phyloP scores from a whole-genome alignment of 2,797 vertebrate species.

The Paedocypris micromegethes region DNA sequence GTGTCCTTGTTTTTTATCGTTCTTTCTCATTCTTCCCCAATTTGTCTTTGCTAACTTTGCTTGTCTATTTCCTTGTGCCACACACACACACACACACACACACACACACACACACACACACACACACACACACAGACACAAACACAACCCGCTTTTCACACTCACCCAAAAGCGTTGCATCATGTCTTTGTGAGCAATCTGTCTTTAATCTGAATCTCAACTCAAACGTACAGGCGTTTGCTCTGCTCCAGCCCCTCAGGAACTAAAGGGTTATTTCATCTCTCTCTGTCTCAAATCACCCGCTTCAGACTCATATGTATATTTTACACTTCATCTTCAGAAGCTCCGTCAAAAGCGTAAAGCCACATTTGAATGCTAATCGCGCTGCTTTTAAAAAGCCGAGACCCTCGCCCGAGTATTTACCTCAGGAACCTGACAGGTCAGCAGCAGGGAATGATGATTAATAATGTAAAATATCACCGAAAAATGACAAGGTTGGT shows the following conservation, averaged over 20 bases:
- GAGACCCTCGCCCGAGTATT: slow-evolving; percentile 12
- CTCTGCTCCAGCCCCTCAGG: slow-evolving; percentile 14
- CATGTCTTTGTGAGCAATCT: slow-evolving; percentile 30
- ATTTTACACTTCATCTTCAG: slow-evolving; percentile 3
- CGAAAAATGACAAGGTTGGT: not conserved
- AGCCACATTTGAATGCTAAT: slow-evolving; percentile 18
- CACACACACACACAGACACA: slow-evolving; percentile 3
- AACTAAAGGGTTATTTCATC: slow-evolving; percentile 32
- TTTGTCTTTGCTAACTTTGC: too few relatives aligned
- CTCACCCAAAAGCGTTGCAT: slow-evolving; percentile 37
- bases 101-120: slow-evolving; percentile 1
- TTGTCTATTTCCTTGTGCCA: too few relatives aligned
- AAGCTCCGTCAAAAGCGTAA: slow-evolving; percentile 10
- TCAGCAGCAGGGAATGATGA: not conserved
- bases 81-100: not conserved
- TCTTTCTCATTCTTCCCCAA: too few relatives aligned
- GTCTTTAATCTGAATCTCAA: slow-evolving; percentile 38
- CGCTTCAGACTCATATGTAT: slow-evolving; percentile 4
- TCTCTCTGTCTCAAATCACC: slow-evolving; percentile 20
- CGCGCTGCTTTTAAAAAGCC: slow-evolving; percentile 1
- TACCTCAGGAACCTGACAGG: slow-evolving; percentile 6
- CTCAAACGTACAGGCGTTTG: slow-evolving; percentile 3
- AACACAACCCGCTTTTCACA: slow-evolving; percentile 19
- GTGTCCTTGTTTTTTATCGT: too few relatives aligned
- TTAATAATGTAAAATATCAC: not conserved